phyloP scores from a whole-genome alignment of 2,888 invertebrate species.

The Hipparchia sbordonii region DNA sequence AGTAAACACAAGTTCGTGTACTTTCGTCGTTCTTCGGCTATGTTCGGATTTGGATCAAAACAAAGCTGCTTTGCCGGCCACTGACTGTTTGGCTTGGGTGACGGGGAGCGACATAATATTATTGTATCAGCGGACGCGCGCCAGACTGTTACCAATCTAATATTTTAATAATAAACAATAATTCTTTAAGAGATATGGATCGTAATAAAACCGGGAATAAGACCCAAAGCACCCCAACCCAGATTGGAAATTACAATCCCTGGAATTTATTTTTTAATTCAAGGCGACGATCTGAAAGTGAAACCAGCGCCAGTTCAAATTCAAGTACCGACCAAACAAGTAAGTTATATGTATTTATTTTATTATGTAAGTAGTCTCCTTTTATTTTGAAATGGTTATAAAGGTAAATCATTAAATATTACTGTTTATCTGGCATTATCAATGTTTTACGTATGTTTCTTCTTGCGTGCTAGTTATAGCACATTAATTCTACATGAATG shows the following conservation, averaged over 20 bases:
- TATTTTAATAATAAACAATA: conserved; percentile 7
- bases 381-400: neutral
- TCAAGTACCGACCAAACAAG: conserved; percentile 63
- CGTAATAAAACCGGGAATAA: conserved; percentile 60
- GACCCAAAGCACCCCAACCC: conserved; percentile 50
- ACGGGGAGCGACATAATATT: conserved; percentile 54
- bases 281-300: conserved; percentile 71
- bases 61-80: conserved; percentile 50
- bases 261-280: conserved; percentile 73
- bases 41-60: conserved; percentile 73
- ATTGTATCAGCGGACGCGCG: conserved; percentile 60
- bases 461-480: no score
- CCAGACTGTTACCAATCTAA: conserved; percentile 46
- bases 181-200: conserved; percentile 53
- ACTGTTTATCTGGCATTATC: no score
- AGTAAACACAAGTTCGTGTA: conserved; percentile 61
- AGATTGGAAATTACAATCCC: conserved; percentile 61
- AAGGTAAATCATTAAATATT: no score
- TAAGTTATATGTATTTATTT: conserved; percentile 46
- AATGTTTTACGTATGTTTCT: no score
- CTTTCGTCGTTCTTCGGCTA: conserved; percentile 63
- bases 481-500: no score
- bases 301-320: conserved; percentile 67
- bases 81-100: conserved; percentile 53
- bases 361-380: neutral